These are phyloP conservation scores for Trichosurus vulpecula DNA, from an alignment of 2,797 vertebrate genomes.

Conservation along the genomic window DNA sequence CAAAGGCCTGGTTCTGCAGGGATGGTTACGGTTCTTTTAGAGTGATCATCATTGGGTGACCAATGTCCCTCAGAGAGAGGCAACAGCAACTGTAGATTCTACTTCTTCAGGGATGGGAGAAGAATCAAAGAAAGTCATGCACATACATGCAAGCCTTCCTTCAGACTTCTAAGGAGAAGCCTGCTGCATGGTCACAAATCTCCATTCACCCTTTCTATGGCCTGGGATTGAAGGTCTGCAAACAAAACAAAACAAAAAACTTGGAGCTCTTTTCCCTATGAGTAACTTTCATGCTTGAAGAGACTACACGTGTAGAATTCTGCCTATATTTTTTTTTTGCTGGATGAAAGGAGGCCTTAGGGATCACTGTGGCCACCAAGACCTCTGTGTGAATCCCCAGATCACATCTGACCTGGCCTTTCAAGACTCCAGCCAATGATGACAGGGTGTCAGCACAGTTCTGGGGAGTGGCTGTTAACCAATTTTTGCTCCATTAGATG, in stretches of 20 bases:
- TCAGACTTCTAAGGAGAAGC: neutral
- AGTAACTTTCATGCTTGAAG: neutral
- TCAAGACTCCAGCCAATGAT: neutral
- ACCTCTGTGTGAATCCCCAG: neutral
- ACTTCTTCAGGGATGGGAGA: neutral
- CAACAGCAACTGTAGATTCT: slow-evolving; percentile 38
- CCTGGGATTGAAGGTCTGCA: neutral
- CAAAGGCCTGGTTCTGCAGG: neutral
- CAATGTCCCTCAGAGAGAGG: neutral
- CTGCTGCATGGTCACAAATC: neutral
- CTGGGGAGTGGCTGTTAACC: neutral
- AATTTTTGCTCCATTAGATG: neutral
- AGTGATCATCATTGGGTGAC: neutral
- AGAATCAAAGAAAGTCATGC: neutral
- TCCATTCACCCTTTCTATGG: accelerated
- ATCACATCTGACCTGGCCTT: neutral
- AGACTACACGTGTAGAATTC: neutral
- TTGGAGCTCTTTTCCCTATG: neutral
- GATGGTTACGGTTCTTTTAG: neutral
- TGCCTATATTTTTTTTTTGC: slow-evolving; percentile 7
- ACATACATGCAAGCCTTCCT: neutral
- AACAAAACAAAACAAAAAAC: neutral
- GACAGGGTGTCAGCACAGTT: accelerated
- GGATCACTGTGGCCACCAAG: neutral
- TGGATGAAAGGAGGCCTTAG: neutral